Base-by-base conservation (phyloP, 2,888 invertebrate species). In the Abrostola tripartita region DNA sequence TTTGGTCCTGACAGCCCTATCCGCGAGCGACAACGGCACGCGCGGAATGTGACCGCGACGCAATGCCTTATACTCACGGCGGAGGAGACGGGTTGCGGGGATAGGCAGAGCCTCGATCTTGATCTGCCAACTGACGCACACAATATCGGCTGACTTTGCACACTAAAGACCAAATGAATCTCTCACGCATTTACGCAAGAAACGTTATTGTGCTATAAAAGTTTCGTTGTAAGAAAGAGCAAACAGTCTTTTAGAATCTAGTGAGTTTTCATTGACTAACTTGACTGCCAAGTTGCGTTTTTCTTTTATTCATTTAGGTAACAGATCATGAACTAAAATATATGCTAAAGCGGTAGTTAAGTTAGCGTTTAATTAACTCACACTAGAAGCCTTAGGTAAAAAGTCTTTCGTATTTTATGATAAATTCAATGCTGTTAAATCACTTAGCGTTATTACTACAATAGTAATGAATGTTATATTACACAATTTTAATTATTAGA, bases 1-100 rank as follows among this genome's bases (percentile, higher is more conserved):
- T 57, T 65, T 44, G 56, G 47, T 49, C 41, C 54, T 52, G 51
- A 61, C 71, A 73, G 70, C 67, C 68, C 65, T 77, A 67, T 64
- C 42, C 57, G 59, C 73, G 77, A 73, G 63, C 71, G 73, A 66
- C 71, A 68, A 57, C 42, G 76, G 74, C 77, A 81, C 79, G 72
- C 59, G 71, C 61, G 89, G 90, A 88, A 90, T 90, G 88, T 80
- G 85, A 85, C 89, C 87, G 85, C 86, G 61, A 63, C 73, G 84
- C 84, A 84, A 87, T 86, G 86, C 71, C 76, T 73, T 74, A 63
- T 53, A 65, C 60, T 61, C 64, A 70, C 66, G 63, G 53, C 61
- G 24, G 24, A 24, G 65, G 68, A 69, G 68, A 68, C 38, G 56
- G 59, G 59, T 36, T 56, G 50, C 41, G 72, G 57, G 47, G 71